Conservation (phyloP, 2,888 invertebrate genomes). For the Halictus ligatus region DNA sequence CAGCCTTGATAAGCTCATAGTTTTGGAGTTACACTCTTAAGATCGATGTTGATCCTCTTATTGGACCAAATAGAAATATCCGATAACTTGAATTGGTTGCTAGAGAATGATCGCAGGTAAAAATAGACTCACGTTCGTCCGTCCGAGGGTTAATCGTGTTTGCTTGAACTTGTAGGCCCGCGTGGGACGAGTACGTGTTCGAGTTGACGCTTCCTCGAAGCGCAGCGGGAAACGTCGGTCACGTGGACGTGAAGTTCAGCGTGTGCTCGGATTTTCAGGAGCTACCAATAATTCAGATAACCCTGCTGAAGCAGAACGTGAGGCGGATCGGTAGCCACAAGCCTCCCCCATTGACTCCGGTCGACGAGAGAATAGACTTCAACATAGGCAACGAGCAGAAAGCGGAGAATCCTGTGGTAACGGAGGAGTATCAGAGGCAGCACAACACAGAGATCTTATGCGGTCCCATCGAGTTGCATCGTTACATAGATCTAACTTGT, state of each 20-base stretch:
- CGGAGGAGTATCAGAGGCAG: conserved; percentile 92
- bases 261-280: conserved; percentile 91
- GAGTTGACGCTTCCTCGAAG: conserved; percentile 94
- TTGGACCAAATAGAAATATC: too few relatives aligned
- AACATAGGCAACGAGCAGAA: conserved; percentile 80
- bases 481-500: conserved; percentile 93
- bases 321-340: conserved; percentile 88
- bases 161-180: conserved; percentile 84
- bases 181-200: conserved; percentile 97
- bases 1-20: neutral
- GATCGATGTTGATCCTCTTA: too few relatives aligned
- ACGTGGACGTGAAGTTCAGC: conserved; percentile 94
- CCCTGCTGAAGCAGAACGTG: conserved; percentile 89
- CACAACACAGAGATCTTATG: conserved; percentile 96
- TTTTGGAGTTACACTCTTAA: too few relatives aligned
- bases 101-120: too few relatives aligned
- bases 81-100: too few relatives aligned
- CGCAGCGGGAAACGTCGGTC: conserved; percentile 89
- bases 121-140: neutral
- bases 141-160: neutral
- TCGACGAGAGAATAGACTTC: conserved; percentile 86
- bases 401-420: conserved; percentile 90
- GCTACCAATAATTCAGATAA: conserved; percentile 92
- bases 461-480: conserved; percentile 93
- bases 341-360: conserved; percentile 81